Conservation (phyloP, 2,113 vertebrate species). For the Tor tambroides region DNA sequence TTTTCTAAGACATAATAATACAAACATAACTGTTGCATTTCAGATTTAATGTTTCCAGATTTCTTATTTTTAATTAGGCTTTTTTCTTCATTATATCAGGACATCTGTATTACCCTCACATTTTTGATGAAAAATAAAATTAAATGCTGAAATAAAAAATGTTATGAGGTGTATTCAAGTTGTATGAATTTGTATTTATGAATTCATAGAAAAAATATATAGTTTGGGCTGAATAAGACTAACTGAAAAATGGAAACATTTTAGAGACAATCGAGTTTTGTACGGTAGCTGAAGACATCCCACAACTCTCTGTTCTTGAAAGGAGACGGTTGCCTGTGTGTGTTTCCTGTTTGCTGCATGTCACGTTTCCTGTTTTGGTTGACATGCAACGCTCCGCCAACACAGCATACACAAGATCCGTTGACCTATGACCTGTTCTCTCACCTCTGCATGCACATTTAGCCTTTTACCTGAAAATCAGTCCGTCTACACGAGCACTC, state of each 20-base stretch:
- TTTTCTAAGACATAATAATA: no score
- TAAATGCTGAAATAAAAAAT: background rate
- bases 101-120: no score
- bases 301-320: conserved; percentile 47
- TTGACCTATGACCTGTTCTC: conserved; percentile 59
- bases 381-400: conserved; percentile 43
- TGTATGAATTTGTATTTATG: background rate
- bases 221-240: background rate
- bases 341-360: conserved; percentile 17
- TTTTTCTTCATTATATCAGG: no score
- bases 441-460: conserved; percentile 56
- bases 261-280: background rate
- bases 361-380: conserved; percentile 51
- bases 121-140: no score
- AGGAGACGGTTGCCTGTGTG: conserved; percentile 22
- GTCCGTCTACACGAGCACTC: background rate
- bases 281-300: background rate
- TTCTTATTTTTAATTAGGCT: no score
- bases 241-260: background rate
- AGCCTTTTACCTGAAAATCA: conserved; percentile 41
- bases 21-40: no score
- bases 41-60: no score
- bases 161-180: background rate
- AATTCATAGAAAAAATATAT: background rate
- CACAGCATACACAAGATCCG: conserved; percentile 56